phyloP scores from a whole-genome alignment of 2,888 invertebrate species.

The Phyllotreta cruciferae region DNA sequence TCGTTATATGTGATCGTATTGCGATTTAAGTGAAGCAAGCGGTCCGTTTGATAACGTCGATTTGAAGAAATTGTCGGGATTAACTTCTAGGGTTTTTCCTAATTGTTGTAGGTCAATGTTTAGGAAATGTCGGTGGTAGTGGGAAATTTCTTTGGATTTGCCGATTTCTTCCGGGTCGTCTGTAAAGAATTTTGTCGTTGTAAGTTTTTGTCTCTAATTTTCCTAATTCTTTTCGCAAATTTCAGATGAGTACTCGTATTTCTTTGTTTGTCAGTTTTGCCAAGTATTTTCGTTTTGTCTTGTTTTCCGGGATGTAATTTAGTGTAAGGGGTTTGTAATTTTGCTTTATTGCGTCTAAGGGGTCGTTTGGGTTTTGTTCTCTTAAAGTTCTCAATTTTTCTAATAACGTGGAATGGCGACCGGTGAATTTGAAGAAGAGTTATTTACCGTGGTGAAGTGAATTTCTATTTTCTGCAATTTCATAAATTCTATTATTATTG shows the following conservation, averaged over 20 bases:
- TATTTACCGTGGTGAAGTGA: slow-evolving; percentile 6
- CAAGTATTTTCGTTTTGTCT: slow-evolving; percentile 1
- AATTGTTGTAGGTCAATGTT: slow-evolving; percentile 8
- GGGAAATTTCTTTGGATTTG: slow-evolving; percentile 3
- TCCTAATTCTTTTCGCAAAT: slow-evolving; percentile 1
- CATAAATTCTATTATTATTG: too few species aligned
- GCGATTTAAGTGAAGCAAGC: not conserved
- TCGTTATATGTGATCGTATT: slow-evolving; percentile 14
- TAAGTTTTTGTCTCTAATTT: not conserved
- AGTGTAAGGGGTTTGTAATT: slow-evolving; percentile 8
- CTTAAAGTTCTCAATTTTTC: slow-evolving; percentile 12
- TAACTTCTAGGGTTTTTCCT: slow-evolving; percentile 2
- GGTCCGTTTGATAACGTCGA: not conserved
- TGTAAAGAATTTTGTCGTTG: not conserved
- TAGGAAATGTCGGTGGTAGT: slow-evolving; percentile 3
- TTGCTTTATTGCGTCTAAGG: slow-evolving; percentile 7
- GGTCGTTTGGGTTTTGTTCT: slow-evolving; percentile 11
- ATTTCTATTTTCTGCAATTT: slow-evolving; percentile 6
- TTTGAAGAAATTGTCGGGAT: not conserved
- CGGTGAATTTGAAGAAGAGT: slow-evolving; percentile 15
- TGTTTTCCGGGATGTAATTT: not conserved
- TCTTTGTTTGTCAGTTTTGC: not conserved
- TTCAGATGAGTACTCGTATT: not conserved
- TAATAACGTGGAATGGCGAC: slow-evolving; percentile 5
- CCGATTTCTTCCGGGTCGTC: slow-evolving; percentile 3